Evolutionary conservation across 2,113 vertebrate genomes (phyloP), one percentile per base, ranked within the genome.

Genomic region (Mystacornis crossleyi): DNA sequence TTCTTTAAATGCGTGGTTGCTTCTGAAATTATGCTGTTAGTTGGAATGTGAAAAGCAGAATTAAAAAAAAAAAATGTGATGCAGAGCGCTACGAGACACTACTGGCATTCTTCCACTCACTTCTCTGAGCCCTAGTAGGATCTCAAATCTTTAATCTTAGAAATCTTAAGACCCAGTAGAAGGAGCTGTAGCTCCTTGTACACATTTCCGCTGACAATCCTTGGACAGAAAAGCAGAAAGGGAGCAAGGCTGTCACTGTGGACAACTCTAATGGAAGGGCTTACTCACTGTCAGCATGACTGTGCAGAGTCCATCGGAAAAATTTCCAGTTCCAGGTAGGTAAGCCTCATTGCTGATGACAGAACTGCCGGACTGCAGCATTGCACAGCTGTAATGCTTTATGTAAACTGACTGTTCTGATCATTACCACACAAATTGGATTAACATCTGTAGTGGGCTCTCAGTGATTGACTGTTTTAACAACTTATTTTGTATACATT

Each of bases 381-480:
- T 12, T 80, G 45, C 51, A 58, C 51, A 69, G 73, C 80, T 91
- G 29, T 65, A 82, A 43, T 19, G 50, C 33, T 92, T 90, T 81
- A 36, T 78, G 18, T 82, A 73, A 93, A 65, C 64, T 75, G 91
- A 60, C 82, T 86, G 95, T 55, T 95, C 87, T 95, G 86, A 79
- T 95, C 73, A 64, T 92, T 97, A 91, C 92, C 94, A 89, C 85
- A 87, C 86, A 95, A 95, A 92, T 26, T 31, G 67, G 72, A 86
- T 95, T 95, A 78, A 55, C 67, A 83, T 97, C 84, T 87, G 61
- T 77, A 90, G 60, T 51, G 71, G 85, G 58, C 53, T 48, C 78
- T 73, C 62, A 45, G 7, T 81, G 62, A 86, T 17, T 96, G 91
- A 94, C 81, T 92, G 53, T 64, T 95, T 86, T 81, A 86, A 65